Evolutionary conservation across 2,113 vertebrate species (phyloP), one percentile per base, ranked within the genome.

Genomic region (Rattus rattus): DNA sequence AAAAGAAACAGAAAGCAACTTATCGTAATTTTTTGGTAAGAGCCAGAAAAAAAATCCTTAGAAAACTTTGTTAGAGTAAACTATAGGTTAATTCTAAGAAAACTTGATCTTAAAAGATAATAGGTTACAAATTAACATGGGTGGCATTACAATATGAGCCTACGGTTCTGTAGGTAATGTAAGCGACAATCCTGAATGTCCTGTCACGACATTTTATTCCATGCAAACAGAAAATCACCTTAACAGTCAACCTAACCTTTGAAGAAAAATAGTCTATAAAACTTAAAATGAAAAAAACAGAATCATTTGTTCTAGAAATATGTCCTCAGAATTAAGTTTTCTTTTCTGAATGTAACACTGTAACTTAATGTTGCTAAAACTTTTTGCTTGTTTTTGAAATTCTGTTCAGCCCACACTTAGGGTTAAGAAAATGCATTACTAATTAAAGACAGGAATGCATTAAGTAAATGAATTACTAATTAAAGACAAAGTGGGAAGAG

Each of bases 41-140:
- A 93, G 1, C 26, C 84, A 94, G 87, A 97, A 94, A 52, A 94
- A 79, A 84, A 24, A 90, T 49, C 65, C 76, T 93, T 76, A 81
- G 65, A 83, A 94, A 91, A 63, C 30, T 94, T 70, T 28, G 80
- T 12, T 4, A 77, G 96, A 91, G 26, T 88, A 91, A 94, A n/a
- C 39, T 47, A 61, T 17, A 92, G 52, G 12, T 22, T 28, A 83
- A 93, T 26, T 88, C 0, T 72, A 7, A 72, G 0, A 83, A 95
- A 3, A 54, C 36, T 54, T 39, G 2, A 36, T 94, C 63, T 75
- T 61, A 69, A 81, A 19, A 83, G 81, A 84, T n/a, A 43, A 43
- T 13, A 26, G 28, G 67, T 75, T 69, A 90, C 7, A 80, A 80
- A 87, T 65, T 75, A 89, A 90, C 36, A 76, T 12, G 11, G 26